phyloP scores from a whole-genome alignment of 2,113 vertebrate species.

The Apus apus region DNA sequence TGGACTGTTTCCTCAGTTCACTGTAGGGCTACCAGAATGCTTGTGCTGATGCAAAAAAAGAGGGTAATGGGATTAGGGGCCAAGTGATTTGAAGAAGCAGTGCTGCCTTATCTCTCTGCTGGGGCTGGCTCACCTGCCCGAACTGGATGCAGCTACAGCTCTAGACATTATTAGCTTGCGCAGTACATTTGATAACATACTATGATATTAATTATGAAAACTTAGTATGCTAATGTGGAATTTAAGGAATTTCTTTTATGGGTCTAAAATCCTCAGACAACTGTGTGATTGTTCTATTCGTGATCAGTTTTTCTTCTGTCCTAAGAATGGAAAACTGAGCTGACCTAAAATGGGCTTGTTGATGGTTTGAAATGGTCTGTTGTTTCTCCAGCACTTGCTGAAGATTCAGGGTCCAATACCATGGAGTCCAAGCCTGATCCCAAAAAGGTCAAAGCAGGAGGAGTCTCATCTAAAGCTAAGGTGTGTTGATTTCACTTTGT shows the following conservation, averaged over 20 bases:
- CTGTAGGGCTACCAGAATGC: not conserved
- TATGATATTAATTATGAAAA: not conserved
- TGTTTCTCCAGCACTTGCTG: slow-evolving; percentile 72
- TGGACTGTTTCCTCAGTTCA: not conserved
- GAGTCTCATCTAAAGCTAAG: slow-evolving; percentile 85
- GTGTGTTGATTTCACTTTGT: slow-evolving; percentile 63
- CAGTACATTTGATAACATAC: not conserved
- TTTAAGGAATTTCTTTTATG: not conserved
- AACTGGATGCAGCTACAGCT: not conserved
- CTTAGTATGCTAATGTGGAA: not conserved
- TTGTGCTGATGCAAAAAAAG: not conserved
- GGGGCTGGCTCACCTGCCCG: not conserved
- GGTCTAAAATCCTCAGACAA: not conserved
- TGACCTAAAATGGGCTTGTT: not conserved
- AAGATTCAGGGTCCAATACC: slow-evolving; percentile 77
- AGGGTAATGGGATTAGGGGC: not conserved
- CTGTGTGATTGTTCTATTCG: not conserved
- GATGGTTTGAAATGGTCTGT: not conserved
- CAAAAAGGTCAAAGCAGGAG: slow-evolving; percentile 85
- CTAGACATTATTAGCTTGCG: not conserved
- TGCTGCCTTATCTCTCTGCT: not conserved
- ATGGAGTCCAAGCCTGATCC: slow-evolving; percentile 85
- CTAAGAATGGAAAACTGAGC: not conserved
- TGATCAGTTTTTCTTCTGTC: not conserved
- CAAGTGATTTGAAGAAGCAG: not conserved